Base-by-base conservation (phyloP, 2,797 vertebrate species). In the Australoheros facetus region DNA sequence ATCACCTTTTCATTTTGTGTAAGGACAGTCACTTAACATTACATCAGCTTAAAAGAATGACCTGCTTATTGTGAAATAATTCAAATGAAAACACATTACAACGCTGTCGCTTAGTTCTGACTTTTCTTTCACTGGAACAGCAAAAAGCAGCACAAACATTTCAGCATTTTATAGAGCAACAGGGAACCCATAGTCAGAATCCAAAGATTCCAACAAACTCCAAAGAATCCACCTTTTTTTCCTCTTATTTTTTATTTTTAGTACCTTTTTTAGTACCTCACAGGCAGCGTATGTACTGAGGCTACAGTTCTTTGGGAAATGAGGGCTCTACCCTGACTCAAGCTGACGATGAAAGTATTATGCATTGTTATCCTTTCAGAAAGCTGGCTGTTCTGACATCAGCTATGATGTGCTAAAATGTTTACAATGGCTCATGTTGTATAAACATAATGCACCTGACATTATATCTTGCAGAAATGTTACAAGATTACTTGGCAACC, bases 221-320 rank as follows among this genome's bases (percentile, higher is more conserved):
- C 34, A 34, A 34, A 34, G 32, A 32, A 7, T 6, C 28, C 32
- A 32, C 32, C 23, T 23, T 23, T 23, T 23, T 23, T 23, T 23
- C 23, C 23, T 23, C 23, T 23, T 23, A 23, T 23, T 23, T 23
- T 23, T 5, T n/a, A n/a, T 32, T 30, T 32, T 32, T 32, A 32
- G 23, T 23, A 23, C 23, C 23, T 23, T 32, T 32, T 32, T 32
- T 32, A 32, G 32, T 32, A 32, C 32, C 32, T 32, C 32, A 62
- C 1, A 64, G 0, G 26, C 60, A 45, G 8, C 0, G 16, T 45
- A 0, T 66, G 60, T 11, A 66, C 57, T 1, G 10, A 12, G 17
- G 30, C 8, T 64, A 14, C 60, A 19, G 39, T 16, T 19, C 60
- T 45, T 53, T 4, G 51, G 39, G 23, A 66, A 66, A 14, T 19